Conservation (phyloP, 92 coral and sea anemone genomes). For the Umimayanthus kanabou region DNA sequence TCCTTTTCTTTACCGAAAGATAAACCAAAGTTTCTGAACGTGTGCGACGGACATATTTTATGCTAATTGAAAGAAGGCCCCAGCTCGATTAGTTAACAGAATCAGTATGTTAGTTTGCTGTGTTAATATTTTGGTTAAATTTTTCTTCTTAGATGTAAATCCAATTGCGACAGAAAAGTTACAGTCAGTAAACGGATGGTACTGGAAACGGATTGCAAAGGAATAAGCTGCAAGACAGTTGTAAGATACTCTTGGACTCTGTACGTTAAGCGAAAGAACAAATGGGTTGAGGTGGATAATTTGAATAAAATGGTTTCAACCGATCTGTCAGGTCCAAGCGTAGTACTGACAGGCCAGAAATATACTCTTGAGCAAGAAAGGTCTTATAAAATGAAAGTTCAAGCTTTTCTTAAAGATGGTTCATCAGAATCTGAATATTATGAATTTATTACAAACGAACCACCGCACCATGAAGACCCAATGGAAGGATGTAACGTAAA, state of each 20-base stretch:
- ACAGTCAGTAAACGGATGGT: constrained; percentile 57
- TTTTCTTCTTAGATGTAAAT: constrained; percentile 51
- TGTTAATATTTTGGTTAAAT: no score
- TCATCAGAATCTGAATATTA: constrained; percentile 50
- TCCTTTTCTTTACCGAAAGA: no score
- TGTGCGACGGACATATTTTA: no score
- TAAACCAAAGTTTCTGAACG: no score
- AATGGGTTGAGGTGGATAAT: constrained; percentile 51
- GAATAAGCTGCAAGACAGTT: constrained; percentile 62
- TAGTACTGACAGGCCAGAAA: constrained; percentile 56
- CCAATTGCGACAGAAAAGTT: constrained; percentile 69
- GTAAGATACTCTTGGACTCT: constrained; percentile 65
- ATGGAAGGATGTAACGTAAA: constrained; percentile 47
- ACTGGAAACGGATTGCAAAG: constrained; percentile 63
- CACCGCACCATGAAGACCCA: constrained; percentile 42
- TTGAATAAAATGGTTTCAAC: constrained; percentile 56
- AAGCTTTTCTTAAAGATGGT: constrained; percentile 43
- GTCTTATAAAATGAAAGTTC: constrained; percentile 45
- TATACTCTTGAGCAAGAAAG: constrained; percentile 30
- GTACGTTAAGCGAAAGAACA: constrained; percentile 38
- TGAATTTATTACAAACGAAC: constrained; percentile 58
- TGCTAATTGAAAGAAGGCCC: background rate
- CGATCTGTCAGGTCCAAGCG: constrained; percentile 62
- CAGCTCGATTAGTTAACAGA: background rate
- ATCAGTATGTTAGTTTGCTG: background rate